Evolutionary conservation across 2,797 vertebrate genomes (phyloP).

Genomic region (Syngnathus acus): DNA sequence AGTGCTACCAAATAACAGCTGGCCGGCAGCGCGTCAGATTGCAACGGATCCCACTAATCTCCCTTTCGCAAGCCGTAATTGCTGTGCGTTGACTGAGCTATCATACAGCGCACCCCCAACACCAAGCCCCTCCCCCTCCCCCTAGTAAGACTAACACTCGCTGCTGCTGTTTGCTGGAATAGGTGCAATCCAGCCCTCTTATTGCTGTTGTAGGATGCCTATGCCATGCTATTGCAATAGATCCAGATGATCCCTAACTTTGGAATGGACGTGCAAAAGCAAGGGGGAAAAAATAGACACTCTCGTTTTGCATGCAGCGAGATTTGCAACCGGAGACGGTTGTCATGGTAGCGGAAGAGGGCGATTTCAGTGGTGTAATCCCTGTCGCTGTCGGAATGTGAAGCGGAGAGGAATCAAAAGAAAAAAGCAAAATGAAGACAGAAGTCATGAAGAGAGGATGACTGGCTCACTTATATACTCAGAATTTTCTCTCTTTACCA

Average conservation of each 20-base stretch:
- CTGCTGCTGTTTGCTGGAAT: not conserved
- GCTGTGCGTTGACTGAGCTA: slow-evolving; percentile 2
- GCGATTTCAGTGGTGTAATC: slow-evolving; percentile 68
- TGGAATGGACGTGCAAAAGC: not conserved
- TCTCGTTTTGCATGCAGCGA: not conserved
- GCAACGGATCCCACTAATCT: slow-evolving; percentile 6
- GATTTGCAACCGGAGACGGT: slow-evolving; percentile 32
- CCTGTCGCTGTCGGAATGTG: slow-evolving; percentile 64
- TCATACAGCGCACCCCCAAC: not conserved
- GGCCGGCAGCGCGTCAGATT: not conserved
- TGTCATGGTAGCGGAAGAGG: slow-evolving; percentile 72
- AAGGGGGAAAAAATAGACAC: not conserved
- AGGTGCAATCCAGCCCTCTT: not conserved
- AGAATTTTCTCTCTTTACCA: not conserved
- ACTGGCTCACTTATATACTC: not conserved
- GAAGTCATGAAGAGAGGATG: slow-evolving; percentile 4
- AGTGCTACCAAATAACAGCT: slow-evolving; percentile 3
- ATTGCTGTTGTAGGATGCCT: not conserved
- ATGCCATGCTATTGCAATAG: not conserved
- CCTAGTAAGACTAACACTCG: not conserved
- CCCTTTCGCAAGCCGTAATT: slow-evolving; percentile 6
- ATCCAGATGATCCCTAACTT: not conserved
- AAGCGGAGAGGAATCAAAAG: slow-evolving; percentile 42
- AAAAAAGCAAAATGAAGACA: slow-evolving; percentile 9
- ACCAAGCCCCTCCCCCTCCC: not conserved